Conservation (phyloP, 1,140 invertebrate genomes). For the Cephus cinctus region DNA sequence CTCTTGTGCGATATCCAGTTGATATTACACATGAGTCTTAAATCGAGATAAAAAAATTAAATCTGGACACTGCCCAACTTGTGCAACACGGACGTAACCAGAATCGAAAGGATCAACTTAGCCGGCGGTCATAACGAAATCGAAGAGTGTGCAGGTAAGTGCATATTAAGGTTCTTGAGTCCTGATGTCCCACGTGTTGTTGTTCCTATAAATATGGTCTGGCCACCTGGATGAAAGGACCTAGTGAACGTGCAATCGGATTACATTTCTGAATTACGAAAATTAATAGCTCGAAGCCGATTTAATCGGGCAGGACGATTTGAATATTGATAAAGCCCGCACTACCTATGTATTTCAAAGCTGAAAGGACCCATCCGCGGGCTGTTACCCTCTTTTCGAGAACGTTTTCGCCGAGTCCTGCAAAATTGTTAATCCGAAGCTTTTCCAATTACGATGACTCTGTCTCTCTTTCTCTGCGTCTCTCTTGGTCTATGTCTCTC, state of each 20-base stretch:
- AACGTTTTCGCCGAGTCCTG: slow-evolving; percentile 50
- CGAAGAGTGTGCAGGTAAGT: slow-evolving; percentile 18
- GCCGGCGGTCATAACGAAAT: slow-evolving; percentile 21
- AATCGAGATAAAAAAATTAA: too few relatives aligned
- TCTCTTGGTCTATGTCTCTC: slow-evolving; percentile 13
- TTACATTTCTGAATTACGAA: slow-evolving; percentile 23
- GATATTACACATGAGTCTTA: too few relatives aligned
- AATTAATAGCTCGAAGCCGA: slow-evolving; percentile 40
- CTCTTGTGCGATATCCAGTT: too few relatives aligned
- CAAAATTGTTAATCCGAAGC: slow-evolving; percentile 56
- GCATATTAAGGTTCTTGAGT: too few relatives aligned
- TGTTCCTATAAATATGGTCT: too few relatives aligned
- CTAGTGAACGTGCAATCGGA: too few relatives aligned
- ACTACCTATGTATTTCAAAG: not conserved
- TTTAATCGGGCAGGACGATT: slow-evolving; percentile 24
- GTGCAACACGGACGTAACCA: not conserved
- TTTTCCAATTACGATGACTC: slow-evolving; percentile 46
- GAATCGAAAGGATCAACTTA: slow-evolving; percentile 24
- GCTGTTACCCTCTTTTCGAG: slow-evolving; percentile 27
- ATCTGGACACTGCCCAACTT: too few relatives aligned
- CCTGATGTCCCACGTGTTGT: too few relatives aligned
- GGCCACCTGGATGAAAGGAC: too few relatives aligned
- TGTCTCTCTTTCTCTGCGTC: slow-evolving; percentile 13
- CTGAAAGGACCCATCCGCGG: not conserved
- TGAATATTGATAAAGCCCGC: slow-evolving; percentile 35